A percentile compares a stretch with the other conserved stretches of the same genome.
phyloP scores from a whole-genome alignment of 2,797 vertebrate genomes.

The Chaunax sp. region DNA sequence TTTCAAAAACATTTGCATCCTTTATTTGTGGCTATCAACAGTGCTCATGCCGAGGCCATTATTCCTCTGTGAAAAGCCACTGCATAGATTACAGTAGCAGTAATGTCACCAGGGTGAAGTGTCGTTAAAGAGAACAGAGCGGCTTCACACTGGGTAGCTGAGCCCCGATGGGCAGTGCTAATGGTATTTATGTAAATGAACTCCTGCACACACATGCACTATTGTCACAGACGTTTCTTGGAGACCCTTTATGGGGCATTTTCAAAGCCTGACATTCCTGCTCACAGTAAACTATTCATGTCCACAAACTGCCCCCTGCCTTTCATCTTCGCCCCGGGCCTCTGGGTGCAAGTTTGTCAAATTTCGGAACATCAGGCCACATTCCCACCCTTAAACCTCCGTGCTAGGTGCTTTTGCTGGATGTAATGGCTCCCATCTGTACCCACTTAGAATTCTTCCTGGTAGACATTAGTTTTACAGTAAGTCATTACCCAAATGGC shows the following conservation, averaged over 20 bases:
- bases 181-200: conserved; percentile 67
- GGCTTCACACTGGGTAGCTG: conserved; percentile 43
- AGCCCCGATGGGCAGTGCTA: conserved; percentile 12
- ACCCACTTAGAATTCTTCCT: conserved; percentile 8
- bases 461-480: not conserved
- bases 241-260: conserved; percentile 58
- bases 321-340: conserved; percentile 44
- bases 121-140: conserved; percentile 27
- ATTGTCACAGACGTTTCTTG: conserved; percentile 55
- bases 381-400: not conserved
- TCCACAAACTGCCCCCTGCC: conserved; percentile 19
- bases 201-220: conserved; percentile 26
- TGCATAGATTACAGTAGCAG: conserved; percentile 38
- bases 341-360: conserved; percentile 35
- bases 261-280: conserved; percentile 52
- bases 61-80: conserved; percentile 4
- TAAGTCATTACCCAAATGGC: conserved; percentile 3
- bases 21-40: conserved; percentile 5
- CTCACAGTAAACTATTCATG: conserved; percentile 62
- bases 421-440: conserved; percentile 12
- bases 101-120: conserved; percentile 49
- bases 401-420: not conserved
- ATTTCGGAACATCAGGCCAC: not conserved
- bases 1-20: conserved; percentile 8
- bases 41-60: conserved; percentile 7